Percentiles rank a stretch among this genome's conserved stretches.
These are phyloP conservation scores for Myiopsitta monachus DNA, from an alignment of 2,113 vertebrate species.

Conservation along the genomic window DNA sequence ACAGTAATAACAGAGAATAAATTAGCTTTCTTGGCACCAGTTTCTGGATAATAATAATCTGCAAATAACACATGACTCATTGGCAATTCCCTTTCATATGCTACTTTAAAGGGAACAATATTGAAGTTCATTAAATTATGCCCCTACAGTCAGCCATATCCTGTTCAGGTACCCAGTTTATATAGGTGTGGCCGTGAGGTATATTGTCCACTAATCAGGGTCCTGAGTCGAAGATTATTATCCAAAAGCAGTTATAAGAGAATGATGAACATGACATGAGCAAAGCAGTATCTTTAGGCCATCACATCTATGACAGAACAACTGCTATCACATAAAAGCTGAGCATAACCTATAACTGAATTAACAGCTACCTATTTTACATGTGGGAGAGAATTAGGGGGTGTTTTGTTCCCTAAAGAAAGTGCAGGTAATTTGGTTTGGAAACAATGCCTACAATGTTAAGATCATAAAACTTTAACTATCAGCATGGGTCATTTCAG, in stretches of 20 bases:
- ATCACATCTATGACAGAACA: background rate
- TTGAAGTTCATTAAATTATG: background rate
- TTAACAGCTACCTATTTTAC: background rate
- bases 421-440: background rate
- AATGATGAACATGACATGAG: background rate
- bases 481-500: background rate
- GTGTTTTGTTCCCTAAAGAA: background rate
- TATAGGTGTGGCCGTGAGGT: background rate
- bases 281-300: background rate
- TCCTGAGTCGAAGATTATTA: background rate
- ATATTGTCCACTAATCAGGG: background rate
- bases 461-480: background rate
- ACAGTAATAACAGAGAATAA: conserved; percentile 33
- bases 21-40: conserved; percentile 2
- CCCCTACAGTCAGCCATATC: background rate
- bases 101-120: background rate
- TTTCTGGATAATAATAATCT: background rate
- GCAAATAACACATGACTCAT: background rate
- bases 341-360: background rate
- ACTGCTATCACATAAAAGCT: background rate
- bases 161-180: background rate
- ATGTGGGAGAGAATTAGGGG: background rate
- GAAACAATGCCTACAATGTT: background rate
- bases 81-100: conserved; percentile 12
- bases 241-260: background rate